Evolutionary conservation across 2,797 vertebrate species (phyloP).

Genomic region (Threskiornis aethiopicus): DNA sequence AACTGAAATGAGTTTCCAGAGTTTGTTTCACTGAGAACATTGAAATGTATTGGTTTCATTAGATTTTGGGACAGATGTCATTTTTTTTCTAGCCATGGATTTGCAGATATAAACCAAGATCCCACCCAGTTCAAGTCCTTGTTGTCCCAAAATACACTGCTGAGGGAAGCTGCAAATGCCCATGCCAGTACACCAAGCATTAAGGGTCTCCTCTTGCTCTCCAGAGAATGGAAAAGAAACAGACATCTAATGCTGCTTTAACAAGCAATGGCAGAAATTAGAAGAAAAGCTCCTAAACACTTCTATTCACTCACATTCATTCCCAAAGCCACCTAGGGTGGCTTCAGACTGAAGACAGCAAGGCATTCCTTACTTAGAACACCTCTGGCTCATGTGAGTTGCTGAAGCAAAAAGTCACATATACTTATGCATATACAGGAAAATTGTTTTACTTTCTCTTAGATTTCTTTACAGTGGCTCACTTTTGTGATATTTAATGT

Average conservation of each 20-base stretch:
- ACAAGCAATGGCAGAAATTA: background rate
- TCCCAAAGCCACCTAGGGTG: background rate
- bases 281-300: background rate
- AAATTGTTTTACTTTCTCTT: background rate
- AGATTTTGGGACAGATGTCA: background rate
- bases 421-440: fast-evolving
- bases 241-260: background rate
- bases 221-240: background rate
- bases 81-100: background rate
- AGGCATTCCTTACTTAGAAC: background rate
- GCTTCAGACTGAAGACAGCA: background rate
- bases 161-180: background rate
- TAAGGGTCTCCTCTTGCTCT: background rate
- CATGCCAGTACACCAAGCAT: no score
- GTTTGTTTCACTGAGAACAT: background rate
- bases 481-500: background rate
- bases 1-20: background rate
- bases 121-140: background rate
- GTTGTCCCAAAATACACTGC: background rate
- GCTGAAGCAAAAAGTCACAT: background rate
- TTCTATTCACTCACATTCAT: background rate
- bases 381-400: background rate
- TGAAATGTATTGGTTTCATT: conserved; percentile 18
- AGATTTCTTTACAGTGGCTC: background rate
- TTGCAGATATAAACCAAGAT: background rate